Base-by-base conservation (phyloP, 2,888 invertebrate species). In the Subacronicta megacephala region DNA sequence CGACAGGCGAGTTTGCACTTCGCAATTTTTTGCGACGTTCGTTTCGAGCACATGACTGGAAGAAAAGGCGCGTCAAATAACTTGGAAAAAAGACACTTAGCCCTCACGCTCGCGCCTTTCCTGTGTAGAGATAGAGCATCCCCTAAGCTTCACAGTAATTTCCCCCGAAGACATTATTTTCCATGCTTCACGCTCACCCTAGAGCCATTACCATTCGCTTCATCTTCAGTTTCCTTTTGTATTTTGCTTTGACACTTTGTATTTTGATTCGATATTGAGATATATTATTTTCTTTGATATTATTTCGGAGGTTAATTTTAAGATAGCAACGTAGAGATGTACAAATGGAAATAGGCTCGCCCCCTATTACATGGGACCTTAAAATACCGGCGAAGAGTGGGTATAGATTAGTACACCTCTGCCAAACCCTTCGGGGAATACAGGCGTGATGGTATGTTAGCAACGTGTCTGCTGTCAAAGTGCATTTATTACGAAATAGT, bases 71-170 rank as follows among this genome's bases (percentile, higher is more conserved):
- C 72, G 85, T 87, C 84, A 88, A 92, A 90, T 90, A 90, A 88
- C 85, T 87, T 82, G 88, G 88, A 88, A 90, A 89, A 75, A 90
- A 90, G 87, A 84, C 88, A 90, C 89, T 92, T 89, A 87, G 88
- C 75, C 77, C 75, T 74, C 86, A 83, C 84, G 82, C 85, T 86
- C 81, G 75, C 82, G 81, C 79, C 80, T 81, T 83, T 81, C 76
- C 79, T 77, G 75, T 77, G 77, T 74, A 77, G 65, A 74, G 76
- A 73, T 69, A 76, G 76, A 78, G 75, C 77, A 78, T 70, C 79
- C 79, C 72, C 75, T 81, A 78, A 80, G 74, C 82, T 83, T 80
- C 78, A 70, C 81, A 83, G 86, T 87, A 86, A 88, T 87, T 88
- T 88, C 77, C 85, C 80, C 77, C 75, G 62, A 84, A 87, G 84